phyloP scores from a whole-genome alignment of 2,888 invertebrate species.

The Augochlorella aurata region DNA sequence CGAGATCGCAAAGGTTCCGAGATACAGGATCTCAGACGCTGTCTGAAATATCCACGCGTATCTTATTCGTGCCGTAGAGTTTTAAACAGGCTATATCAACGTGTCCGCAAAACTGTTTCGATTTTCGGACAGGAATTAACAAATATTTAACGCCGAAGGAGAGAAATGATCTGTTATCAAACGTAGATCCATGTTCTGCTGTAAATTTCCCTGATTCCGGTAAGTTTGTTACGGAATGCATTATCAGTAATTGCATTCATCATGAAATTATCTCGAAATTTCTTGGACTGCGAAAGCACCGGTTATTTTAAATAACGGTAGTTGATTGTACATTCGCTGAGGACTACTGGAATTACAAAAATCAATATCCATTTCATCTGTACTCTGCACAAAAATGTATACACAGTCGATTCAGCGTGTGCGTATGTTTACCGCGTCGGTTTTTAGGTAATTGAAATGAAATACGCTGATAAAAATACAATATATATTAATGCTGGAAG shows the following conservation, averaged over 20 bases:
- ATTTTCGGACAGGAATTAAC: not conserved
- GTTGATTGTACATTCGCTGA: not conserved
- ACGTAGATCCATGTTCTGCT: not conserved
- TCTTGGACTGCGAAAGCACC: not conserved
- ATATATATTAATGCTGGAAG: constrained; percentile 8
- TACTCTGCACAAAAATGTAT: constrained; percentile 16
- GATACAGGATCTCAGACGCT: no score
- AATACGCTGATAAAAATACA: constrained; percentile 16
- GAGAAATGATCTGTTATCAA: not conserved
- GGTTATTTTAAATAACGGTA: not conserved
- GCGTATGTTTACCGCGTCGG: constrained; percentile 9
- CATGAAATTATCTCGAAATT: not conserved
- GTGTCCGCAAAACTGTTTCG: not conserved
- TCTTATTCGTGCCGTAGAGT: not conserved
- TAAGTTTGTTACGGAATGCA: not conserved
- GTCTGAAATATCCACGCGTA: not conserved
- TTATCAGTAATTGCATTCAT: not conserved
- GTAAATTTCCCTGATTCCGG: not conserved
- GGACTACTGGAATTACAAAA: constrained; percentile 39
- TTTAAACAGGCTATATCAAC: not conserved
- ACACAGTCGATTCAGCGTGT: constrained; percentile 13
- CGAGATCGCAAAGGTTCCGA: not conserved
- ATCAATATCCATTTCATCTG: constrained; percentile 50
- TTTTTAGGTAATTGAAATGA: constrained; percentile 44
- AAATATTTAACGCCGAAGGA: not conserved